Evolutionary conservation across 2,888 invertebrate species (phyloP).

Genomic region (Phytoseiulus persimilis): DNA sequence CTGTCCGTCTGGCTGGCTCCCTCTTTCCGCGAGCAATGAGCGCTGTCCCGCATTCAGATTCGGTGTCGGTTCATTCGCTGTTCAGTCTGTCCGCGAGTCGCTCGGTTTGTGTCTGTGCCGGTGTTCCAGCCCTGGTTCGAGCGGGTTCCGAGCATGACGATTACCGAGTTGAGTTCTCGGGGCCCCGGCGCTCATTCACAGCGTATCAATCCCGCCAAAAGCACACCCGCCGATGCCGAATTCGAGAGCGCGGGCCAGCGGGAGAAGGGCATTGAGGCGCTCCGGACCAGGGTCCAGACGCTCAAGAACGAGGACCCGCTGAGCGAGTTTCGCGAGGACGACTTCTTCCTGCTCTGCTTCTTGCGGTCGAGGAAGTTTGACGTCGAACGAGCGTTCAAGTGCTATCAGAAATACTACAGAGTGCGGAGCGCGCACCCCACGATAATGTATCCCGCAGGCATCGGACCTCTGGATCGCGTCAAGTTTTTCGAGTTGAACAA

Average conservation of each 20-base stretch:
- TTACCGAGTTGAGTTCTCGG: neutral
- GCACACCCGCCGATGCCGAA: neutral
- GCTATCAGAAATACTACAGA: conserved; percentile 27
- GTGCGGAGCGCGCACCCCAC: neutral
- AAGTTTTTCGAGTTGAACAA: conserved; percentile 34
- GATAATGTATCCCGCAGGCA: conserved; percentile 16
- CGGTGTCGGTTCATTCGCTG: neutral
- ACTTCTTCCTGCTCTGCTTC: conserved; percentile 29
- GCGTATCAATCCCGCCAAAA: neutral
- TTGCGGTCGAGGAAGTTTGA: conserved; percentile 20
- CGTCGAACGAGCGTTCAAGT: conserved; percentile 32
- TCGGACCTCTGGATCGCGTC: conserved; percentile 30
- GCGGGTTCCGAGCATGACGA: neutral
- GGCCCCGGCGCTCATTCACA: neutral
- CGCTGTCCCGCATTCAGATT: neutral
- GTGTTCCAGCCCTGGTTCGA: neutral
- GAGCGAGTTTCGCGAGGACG: conserved; percentile 27
- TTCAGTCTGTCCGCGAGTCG: neutral
- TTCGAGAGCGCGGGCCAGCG: neutral
- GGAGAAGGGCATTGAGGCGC: neutral
- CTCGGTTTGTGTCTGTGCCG: neutral
- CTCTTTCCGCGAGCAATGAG: neutral
- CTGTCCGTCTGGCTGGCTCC: neutral
- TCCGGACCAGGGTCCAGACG: conserved; percentile 6
- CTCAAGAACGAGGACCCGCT: neutral